These are phyloP conservation scores for Girardinus metallicus DNA, from an alignment of 2,797 vertebrate genomes.

Conservation along the genomic window DNA sequence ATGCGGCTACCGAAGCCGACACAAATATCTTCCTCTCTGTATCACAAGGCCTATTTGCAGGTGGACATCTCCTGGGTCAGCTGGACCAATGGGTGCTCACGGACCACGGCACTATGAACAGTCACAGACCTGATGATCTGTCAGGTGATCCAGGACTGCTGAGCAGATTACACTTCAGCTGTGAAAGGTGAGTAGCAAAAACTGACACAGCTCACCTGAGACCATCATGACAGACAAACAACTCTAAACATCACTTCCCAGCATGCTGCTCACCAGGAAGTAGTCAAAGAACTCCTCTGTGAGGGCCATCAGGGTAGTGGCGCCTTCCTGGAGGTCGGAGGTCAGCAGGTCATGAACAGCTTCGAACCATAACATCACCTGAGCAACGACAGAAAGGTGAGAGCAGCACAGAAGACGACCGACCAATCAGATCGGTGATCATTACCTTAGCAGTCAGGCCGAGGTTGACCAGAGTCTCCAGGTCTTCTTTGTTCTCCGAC, in stretches of 20 bases:
- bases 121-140: neutral
- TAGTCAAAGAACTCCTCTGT: conserved; percentile 60
- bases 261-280: conserved; percentile 61
- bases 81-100: neutral
- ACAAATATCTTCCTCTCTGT: neutral
- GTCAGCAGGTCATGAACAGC: conserved; percentile 31
- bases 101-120: neutral
- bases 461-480: conserved; percentile 18
- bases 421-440: neutral
- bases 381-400: neutral
- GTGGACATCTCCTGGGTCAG: neutral
- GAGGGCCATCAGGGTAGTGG: conserved; percentile 36
- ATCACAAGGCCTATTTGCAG: neutral
- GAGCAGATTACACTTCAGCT: neutral
- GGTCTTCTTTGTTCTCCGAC: conserved; percentile 17
- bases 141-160: neutral
- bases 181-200: neutral
- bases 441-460: conserved; percentile 51
- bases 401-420: neutral
- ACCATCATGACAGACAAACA: neutral
- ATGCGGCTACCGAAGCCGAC: neutral
- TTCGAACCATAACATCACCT: conserved; percentile 66
- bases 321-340: conserved; percentile 40
- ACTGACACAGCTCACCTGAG: neutral
- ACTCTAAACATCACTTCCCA: conserved; percentile 1